Percentiles rank a stretch among this genome's conserved stretches.
Evolutionary conservation across 2,797 vertebrate genomes (phyloP).

Genomic region (Sebastes aleutianus): DNA sequence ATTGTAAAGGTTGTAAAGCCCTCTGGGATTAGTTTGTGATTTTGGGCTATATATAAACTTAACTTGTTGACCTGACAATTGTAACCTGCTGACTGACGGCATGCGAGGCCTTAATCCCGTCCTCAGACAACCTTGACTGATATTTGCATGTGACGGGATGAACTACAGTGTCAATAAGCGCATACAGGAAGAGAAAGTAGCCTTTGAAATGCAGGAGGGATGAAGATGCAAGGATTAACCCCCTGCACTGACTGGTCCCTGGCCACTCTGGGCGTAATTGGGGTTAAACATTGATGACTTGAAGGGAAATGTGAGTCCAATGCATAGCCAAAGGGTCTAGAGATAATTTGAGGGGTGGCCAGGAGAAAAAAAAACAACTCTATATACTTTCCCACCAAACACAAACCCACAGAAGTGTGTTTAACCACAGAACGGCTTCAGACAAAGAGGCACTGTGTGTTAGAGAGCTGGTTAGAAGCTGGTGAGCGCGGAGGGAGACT

Average conservation of each 20-base stretch:
- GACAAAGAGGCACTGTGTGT: constrained; percentile 65
- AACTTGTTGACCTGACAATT: constrained; percentile 11
- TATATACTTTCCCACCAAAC: constrained; percentile 16
- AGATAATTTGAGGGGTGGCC: not conserved
- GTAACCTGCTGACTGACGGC: not conserved
- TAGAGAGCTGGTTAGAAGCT: constrained; percentile 21
- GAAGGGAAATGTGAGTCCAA: not conserved
- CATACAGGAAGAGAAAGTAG: constrained; percentile 1
- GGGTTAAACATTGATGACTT: constrained; percentile 2
- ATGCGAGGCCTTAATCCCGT: not conserved
- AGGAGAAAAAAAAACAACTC: not conserved
- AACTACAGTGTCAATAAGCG: constrained; percentile 25
- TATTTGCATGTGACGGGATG: constrained; percentile 16
- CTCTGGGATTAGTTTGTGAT: not conserved
- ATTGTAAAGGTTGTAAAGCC: not conserved
- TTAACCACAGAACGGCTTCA: constrained; percentile 39
- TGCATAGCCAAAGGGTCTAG: not conserved
- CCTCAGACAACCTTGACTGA: constrained; percentile 28
- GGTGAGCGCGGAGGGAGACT: constrained; percentile 10
- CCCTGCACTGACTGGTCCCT: not conserved
- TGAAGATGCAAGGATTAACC: constrained; percentile 32
- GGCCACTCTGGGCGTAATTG: not conserved
- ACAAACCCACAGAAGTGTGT: constrained; percentile 40
- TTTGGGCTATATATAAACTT: constrained; percentile 12
- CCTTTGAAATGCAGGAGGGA: constrained; percentile 54